Percentiles rank a stretch among this genome's conserved stretches.
Conservation (phyloP, 2,113 vertebrate genomes). For the Pithys albifrons region DNA sequence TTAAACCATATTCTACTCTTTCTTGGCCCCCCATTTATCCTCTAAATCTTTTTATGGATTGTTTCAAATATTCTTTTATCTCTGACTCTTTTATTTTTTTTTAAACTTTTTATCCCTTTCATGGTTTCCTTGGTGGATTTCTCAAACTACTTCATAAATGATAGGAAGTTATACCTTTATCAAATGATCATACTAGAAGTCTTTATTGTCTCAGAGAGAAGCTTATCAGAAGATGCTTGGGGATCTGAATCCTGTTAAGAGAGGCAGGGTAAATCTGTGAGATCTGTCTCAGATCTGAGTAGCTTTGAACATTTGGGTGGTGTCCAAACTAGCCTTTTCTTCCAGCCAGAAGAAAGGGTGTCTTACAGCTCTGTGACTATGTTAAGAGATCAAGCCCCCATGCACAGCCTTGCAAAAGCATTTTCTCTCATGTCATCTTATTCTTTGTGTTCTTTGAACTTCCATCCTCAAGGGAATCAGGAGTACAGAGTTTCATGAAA, state of each 20-base stretch:
- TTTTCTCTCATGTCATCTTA: neutral
- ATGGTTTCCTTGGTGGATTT: neutral
- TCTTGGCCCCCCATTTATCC: neutral
- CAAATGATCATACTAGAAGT: neutral
- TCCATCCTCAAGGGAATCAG: neutral
- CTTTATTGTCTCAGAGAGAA: neutral
- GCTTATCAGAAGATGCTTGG: neutral
- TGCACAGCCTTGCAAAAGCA: neutral
- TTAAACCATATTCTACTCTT: neutral
- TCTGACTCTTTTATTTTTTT: neutral
- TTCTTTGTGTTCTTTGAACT: slow-evolving; percentile 19
- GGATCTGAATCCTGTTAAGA: neutral
- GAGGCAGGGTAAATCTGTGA: neutral
- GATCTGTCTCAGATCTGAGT: neutral
- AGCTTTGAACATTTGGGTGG: slow-evolving; percentile 7
- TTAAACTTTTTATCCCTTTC: neutral
- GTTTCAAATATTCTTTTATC: neutral
- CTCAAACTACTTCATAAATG: neutral
- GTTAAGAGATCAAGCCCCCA: neutral
- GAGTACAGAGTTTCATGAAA: neutral
- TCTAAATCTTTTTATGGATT: neutral
- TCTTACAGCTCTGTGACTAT: neutral
- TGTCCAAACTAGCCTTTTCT: neutral
- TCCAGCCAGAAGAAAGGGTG: neutral
- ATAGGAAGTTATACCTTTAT: neutral